These are phyloP conservation scores for Podocnemis expansa DNA, from an alignment of 2,113 vertebrate genomes.

Conservation along the genomic window DNA sequence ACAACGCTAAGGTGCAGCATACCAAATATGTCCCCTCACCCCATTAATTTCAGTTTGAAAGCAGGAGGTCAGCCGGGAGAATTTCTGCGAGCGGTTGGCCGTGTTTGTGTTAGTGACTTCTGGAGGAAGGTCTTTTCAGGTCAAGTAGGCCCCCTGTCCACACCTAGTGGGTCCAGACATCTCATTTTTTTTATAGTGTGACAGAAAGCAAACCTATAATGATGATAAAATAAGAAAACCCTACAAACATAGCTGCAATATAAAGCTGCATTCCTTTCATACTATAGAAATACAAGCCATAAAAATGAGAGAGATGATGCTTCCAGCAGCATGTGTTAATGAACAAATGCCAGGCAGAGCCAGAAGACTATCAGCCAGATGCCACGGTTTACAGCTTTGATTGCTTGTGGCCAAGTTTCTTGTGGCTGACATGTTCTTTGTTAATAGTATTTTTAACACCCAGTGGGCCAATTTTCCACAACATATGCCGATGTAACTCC, in stretches of 20 bases:
- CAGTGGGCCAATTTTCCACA: neutral
- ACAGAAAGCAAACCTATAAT: neutral
- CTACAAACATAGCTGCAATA: neutral
- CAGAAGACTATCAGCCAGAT: constrained; percentile 10
- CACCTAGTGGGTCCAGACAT: neutral
- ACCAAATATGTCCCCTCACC: neutral
- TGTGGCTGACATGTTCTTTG: constrained; percentile 14
- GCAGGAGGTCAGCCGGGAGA: neutral
- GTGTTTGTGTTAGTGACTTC: neutral
- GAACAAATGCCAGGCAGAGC: neutral
- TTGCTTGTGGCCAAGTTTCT: constrained; percentile 33
- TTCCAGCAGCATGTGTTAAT: neutral
- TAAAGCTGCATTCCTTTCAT: fast-evolving
- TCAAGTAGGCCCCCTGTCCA: neutral
- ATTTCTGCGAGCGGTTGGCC: neutral
- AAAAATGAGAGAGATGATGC: neutral
- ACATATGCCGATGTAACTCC: neutral
- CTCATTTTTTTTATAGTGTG: neutral
- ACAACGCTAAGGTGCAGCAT: neutral
- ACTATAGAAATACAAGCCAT: neutral
- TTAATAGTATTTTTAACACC: neutral
- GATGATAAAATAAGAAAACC: fast-evolving
- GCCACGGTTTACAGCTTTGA: neutral
- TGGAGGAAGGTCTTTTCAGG: neutral
- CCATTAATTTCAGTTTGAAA: neutral